Evolutionary conservation across 2,888 invertebrate genomes (phyloP).

Genomic region (Lithophane leautieri): DNA sequence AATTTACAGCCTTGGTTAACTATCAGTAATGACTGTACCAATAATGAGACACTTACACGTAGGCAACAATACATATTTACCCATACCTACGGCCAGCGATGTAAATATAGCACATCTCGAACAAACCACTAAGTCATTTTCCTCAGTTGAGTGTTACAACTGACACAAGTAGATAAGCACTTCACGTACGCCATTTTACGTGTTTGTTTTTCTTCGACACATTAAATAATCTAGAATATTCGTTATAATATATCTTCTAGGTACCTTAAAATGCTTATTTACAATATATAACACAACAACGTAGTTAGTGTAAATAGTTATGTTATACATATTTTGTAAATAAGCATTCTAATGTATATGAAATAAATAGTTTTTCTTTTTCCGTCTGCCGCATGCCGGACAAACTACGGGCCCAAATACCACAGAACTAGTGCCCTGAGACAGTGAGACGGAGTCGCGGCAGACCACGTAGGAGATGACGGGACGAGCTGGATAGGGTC

Average conservation of each 20-base stretch:
- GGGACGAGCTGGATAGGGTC: no score
- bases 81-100: slow-evolving; percentile 7
- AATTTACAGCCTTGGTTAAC: not conserved
- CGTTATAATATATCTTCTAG: not conserved
- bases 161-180: slow-evolving; percentile 54
- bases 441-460: no score
- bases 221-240: slow-evolving; percentile 21
- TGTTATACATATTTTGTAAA: no score
- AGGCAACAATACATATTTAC: not conserved
- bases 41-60: slow-evolving; percentile 21
- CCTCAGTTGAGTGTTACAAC: slow-evolving; percentile 58
- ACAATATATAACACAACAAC: no score
- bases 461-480: no score
- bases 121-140: slow-evolving; percentile 52
- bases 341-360: no score
- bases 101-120: slow-evolving; percentile 48
- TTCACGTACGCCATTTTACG: slow-evolving; percentile 50
- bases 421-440: no score
- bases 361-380: no score
- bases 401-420: no score
- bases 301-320: no score
- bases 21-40: slow-evolving; percentile 8
- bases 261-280: no score
- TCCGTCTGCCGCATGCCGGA: no score
- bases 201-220: slow-evolving; percentile 54